Evolutionary conservation across 1,140 invertebrate genomes (phyloP), one percentile per base, ranked within the genome.

Genomic region (Sarcophaga bullata): DNA sequence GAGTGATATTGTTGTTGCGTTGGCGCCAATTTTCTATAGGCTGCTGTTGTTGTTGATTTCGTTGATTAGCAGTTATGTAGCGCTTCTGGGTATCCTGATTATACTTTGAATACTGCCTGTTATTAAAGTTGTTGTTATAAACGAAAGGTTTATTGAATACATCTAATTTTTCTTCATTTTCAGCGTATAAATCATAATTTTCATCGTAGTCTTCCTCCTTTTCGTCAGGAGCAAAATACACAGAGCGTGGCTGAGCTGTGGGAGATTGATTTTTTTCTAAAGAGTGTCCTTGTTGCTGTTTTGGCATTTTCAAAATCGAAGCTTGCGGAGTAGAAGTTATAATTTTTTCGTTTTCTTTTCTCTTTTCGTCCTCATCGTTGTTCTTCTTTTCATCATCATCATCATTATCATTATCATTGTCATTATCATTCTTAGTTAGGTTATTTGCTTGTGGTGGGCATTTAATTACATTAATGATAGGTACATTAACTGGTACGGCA

Each of bases 21-120:
- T 87, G 89, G 80, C 87, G 85, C 50, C 89, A 89, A 89, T 89
- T 90, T 72, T 90, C 90, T 84, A 90, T 89, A 10, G 84, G 46
- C 10, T 83, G 85, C 19, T 85, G 73, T 48, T 84, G 48, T 73
- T 82, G 73, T 82, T 80, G 80, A 25, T 81, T 82, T 78, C 85
- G 78, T 73, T n/a, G 7, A 58, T 58, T 68, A 25, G 17, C 19
- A 6, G 62, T 19, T 17, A 68, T 25, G 19, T 68, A 68, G 10
- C 62, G 62, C 13, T 58, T 86, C 84, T 73, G 87, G 87, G 87
- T 86, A 87, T 84, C 85, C 87, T 88, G 87, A 83, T 86, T n/a
- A 68, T 68, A 68, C 10, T 68, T 68, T n/a, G 62, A 25, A 19
- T 17, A 68, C 19, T 68, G 62, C 62, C 62, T 68, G 17, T 68